phyloP scores from a whole-genome alignment of 2,888 invertebrate genomes.

The Icerya purchasi region DNA sequence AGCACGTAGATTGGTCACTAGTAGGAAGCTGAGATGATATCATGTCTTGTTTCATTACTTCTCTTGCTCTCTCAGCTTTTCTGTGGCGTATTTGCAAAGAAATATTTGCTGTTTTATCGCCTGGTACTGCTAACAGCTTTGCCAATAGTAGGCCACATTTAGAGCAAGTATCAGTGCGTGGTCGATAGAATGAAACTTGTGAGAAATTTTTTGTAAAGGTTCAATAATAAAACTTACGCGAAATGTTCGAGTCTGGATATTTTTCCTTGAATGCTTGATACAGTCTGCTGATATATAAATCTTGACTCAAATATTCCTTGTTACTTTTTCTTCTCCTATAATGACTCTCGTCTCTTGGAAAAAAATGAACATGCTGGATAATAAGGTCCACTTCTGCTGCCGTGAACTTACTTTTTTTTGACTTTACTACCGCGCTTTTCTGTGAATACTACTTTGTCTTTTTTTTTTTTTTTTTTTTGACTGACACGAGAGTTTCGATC shows the following conservation, averaged over 20 bases:
- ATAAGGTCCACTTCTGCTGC: slow-evolving; percentile 9
- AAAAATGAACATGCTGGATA: slow-evolving; percentile 11
- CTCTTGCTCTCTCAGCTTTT: slow-evolving; percentile 12
- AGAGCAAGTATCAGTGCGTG: slow-evolving; percentile 10
- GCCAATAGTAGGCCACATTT: slow-evolving; percentile 10
- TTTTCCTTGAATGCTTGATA: slow-evolving; percentile 11
- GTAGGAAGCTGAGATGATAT: slow-evolving; percentile 8
- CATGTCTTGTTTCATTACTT: slow-evolving; percentile 11
- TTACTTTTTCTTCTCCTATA: slow-evolving; percentile 11
- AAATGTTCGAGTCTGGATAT: too few species aligned
- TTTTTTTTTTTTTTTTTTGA: too few species aligned
- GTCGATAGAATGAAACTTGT: background rate
- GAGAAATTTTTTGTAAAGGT: too few species aligned
- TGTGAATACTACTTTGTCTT: slow-evolving; percentile 7
- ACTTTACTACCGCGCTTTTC: slow-evolving; percentile 9
- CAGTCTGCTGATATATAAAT: slow-evolving; percentile 11
- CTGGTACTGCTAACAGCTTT: slow-evolving; percentile 7
- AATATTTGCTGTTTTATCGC: slow-evolving; percentile 10
- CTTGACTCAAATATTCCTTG: slow-evolving; percentile 11
- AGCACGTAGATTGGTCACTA: slow-evolving; percentile 7
- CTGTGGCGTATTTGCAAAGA: slow-evolving; percentile 8
- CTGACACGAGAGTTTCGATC: slow-evolving; percentile 11
- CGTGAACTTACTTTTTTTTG: slow-evolving; percentile 10
- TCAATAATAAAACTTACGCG: too few species aligned
- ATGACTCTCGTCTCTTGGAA: slow-evolving; percentile 13